A percentile compares a stretch with the other conserved stretches of the same genome.
Conservation (phyloP, 1,140 invertebrate species). For the Sycophaga agraensis region DNA sequence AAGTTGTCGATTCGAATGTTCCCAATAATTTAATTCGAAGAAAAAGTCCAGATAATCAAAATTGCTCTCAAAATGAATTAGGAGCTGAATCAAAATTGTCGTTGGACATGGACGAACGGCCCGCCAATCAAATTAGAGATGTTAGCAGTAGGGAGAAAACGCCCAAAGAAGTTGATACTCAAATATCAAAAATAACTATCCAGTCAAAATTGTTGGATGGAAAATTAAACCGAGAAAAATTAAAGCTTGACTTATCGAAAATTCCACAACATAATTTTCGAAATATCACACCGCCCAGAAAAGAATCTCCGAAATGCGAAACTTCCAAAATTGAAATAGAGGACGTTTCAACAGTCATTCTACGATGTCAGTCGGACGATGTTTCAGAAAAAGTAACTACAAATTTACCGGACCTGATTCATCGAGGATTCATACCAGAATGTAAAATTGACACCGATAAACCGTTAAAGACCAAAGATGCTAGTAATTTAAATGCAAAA, state of each 20-base stretch:
- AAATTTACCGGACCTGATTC: conserved; percentile 36
- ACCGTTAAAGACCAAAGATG: conserved; percentile 34
- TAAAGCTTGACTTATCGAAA: conserved; percentile 70
- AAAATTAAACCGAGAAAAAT: conserved; percentile 45
- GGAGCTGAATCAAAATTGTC: background rate
- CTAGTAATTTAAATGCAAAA: conserved; percentile 36
- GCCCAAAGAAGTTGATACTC: background rate
- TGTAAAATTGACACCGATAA: conserved; percentile 46
- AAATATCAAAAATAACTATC: background rate
- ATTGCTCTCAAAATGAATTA: conserved; percentile 7
- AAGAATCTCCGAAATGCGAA: conserved; percentile 37
- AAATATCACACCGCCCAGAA: conserved; percentile 35
- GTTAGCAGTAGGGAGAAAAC: background rate
- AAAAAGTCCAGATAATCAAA: conserved; percentile 10
- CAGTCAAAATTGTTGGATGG: background rate
- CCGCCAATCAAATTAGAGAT: too few species aligned
- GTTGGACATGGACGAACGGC: background rate
- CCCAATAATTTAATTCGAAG: background rate
- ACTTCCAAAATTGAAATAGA: conserved; percentile 25
- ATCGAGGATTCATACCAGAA: conserved; percentile 40
- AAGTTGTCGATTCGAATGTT: conserved; percentile 25
- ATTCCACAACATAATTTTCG: conserved; percentile 57
- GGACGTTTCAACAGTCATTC: background rate
- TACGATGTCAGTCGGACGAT: conserved; percentile 1
- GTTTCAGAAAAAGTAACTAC: conserved; percentile 32